Conservation (phyloP, 2,113 vertebrate species). For the Crypturellus undulatus region DNA sequence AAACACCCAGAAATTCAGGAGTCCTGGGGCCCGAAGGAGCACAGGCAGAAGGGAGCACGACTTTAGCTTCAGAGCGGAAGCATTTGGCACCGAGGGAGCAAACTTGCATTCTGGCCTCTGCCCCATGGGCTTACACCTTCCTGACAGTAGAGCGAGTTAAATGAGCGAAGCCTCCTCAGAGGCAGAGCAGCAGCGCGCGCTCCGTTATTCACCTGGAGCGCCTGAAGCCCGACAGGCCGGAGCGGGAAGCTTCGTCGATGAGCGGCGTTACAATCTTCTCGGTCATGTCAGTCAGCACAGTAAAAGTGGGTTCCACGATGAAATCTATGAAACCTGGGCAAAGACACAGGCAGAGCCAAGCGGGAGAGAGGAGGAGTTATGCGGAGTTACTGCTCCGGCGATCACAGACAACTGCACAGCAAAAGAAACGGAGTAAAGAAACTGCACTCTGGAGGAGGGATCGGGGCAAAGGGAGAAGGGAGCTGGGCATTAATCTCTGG, state of each 20-base stretch:
- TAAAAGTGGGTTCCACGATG: constrained; percentile 98
- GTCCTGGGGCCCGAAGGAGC: not conserved
- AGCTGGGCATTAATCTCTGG: not conserved
- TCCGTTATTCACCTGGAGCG: constrained; percentile 85
- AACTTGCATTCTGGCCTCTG: not conserved
- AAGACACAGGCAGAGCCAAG: constrained; percentile 27
- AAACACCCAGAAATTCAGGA: not conserved
- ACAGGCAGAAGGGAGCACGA: not conserved
- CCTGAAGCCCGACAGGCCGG: constrained; percentile 84
- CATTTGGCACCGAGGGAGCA: not conserved
- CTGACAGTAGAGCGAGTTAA: not conserved
- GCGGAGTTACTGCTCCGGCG: not conserved
- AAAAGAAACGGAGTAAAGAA: not conserved
- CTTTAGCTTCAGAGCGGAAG: not conserved
- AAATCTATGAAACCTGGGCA: constrained; percentile 96
- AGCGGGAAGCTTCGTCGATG: constrained; percentile 88
- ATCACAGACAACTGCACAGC: not conserved
- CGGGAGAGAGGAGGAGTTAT: not conserved
- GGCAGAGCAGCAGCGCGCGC: not conserved
- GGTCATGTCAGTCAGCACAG: constrained; percentile 95
- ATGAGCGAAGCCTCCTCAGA: not conserved
- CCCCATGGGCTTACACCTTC: not conserved
- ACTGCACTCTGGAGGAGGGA: not conserved
- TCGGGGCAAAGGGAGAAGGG: not conserved
- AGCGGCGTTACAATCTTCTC: constrained; percentile 95